Base-by-base conservation (phyloP, 2,888 invertebrate genomes). In the Beris morrisii region DNA sequence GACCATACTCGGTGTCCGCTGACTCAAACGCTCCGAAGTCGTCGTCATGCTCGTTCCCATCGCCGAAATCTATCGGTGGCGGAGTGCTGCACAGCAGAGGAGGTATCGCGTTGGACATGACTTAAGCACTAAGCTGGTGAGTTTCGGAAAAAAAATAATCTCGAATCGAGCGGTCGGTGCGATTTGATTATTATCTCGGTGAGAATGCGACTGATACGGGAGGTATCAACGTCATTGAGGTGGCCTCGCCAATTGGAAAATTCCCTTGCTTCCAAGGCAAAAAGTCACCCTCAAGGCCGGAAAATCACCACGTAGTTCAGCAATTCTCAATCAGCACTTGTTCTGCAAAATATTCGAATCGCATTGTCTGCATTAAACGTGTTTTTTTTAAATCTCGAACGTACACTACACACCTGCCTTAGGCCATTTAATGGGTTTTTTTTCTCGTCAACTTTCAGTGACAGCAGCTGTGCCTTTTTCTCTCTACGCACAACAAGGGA, bases 41-140 rank as follows among this genome's bases (percentile, higher is more conserved):
- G 67, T 78, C 79, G 66, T 81, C 82, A 58, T 82, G 82, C 61
- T 82, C 82, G 64, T 82, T 81, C 4, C 48, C 48, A 68, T 82
- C 77, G 63, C 75, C 74, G 64, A 76, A 75, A 69, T 82, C 81
- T 71, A 85, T 83, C 50, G 85, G 85, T 55, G 85, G 85, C 65
- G 85, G 85, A 55, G 85, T 82, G 74, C 82, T 83, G 73, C 84
- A 84, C 68, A 85, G 75, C 67, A 85, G 77, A 69, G 84, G 85
- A 71, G 85, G 85, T 73, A 85, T 83, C 74, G 82, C 78, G 72
- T 80, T 81, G 70, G 81, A 79, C 82, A 82, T 81, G 31, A 22
- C 53, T 28, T 3, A 22, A 22, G 22, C 22, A 22, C 22, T 22
- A 22, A 22, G 22, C 12, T 72, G 48, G 7, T 48, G n/a, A 12